Evolutionary conservation across 2,113 vertebrate species (phyloP), one percentile per base, ranked within the genome.

Genomic region (Gila orcuttii): DNA sequence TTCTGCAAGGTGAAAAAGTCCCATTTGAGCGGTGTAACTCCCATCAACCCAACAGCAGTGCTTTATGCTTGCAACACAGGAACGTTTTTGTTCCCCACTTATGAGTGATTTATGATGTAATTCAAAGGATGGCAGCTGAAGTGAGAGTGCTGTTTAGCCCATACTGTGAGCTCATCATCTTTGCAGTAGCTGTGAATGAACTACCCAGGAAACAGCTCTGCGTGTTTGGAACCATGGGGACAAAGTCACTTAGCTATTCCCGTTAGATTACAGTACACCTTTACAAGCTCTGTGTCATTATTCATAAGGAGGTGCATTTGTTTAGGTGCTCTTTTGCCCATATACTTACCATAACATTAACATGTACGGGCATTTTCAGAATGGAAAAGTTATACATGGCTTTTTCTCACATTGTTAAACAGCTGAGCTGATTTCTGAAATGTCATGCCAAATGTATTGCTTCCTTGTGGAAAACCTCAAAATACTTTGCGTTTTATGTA

Each of bases 81-180:
- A 21, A 47, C 23, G 59, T 45, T 68, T 87, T 79, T 81, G 52
- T 50, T n/a, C 10, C 6, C 78, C 62, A 69, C 77, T 71, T 80
- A 42, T 66, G 57, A 69, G 79, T 89, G 82, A 87, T 89, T 90
- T 85, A 88, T 88, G 85, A 79, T 66, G 60, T 85, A 86, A 85
- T 85, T 60, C 39, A 71, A 79, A 82, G 33, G 60, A 82, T 33
- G 81, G 60, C 45, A 55, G 81, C 33, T 77, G 50, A 82, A 45
- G n/a, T 25, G 66, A n/a, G 69, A 66, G 73, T 71, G 80, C 60
- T 88, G 77, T 84, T 85, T 80, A 66, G 36, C 64, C 13, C 80
- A 75, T 83, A 60, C 68, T 62, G 52, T 69, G 83, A 85, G 62
- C 62, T 85, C 74, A 79, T 60, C 47, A 83, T 42, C 79, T 82